Percentiles rank a stretch among this genome's conserved stretches.
Evolutionary conservation across 2,797 vertebrate species (phyloP).

Genomic region (Artibeus jamaicensis): DNA sequence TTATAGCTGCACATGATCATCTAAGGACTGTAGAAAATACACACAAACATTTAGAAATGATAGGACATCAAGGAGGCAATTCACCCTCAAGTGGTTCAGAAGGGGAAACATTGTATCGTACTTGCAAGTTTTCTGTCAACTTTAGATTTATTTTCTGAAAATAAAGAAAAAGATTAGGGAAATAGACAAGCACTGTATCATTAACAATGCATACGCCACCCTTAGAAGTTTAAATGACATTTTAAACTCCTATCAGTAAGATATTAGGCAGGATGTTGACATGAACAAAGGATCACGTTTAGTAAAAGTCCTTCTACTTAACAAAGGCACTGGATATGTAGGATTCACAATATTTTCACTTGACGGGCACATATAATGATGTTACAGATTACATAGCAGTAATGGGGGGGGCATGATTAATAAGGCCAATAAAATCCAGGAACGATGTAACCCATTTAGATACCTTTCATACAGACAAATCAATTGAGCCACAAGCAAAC

Average conservation of each 20-base stretch:
- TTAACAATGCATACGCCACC: not conserved
- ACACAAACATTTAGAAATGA: not conserved
- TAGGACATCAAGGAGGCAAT: not conserved
- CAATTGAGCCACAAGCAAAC: not conserved
- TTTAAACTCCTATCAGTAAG: not conserved
- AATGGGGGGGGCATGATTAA: not conserved
- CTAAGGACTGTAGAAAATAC: not conserved
- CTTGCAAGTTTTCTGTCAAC: not conserved
- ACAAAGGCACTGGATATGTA: not conserved
- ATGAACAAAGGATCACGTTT: not conserved
- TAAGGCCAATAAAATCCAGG: not conserved
- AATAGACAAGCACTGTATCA: not conserved
- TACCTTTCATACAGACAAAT: not conserved
- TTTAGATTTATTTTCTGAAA: not conserved
- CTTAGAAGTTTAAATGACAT: not conserved
- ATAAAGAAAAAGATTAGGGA: slow-evolving; percentile 16
- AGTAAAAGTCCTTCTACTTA: not conserved
- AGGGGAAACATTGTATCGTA: not conserved
- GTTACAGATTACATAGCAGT: not conserved
- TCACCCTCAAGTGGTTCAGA: not conserved
- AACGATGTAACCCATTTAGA: not conserved
- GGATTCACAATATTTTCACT: not conserved
- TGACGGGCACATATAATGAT: not conserved
- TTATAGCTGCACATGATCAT: not conserved
- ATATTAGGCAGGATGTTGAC: not conserved